phyloP scores from a whole-genome alignment of 2,113 vertebrate species.

The Cheirogaleus medius region DNA sequence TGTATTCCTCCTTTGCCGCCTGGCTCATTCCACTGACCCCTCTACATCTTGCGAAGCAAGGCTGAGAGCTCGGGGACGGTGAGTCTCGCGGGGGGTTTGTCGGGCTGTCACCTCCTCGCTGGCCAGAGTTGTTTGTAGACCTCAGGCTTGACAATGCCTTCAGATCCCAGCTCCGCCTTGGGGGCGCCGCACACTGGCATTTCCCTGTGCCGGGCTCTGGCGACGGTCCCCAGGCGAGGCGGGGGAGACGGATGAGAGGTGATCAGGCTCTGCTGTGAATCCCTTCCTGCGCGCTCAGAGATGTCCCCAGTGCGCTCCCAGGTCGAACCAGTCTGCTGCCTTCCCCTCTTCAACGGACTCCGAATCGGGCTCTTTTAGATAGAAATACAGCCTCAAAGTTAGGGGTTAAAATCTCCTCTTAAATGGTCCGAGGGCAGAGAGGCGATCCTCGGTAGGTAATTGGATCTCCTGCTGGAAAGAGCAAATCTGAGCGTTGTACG shows the following conservation, averaged over 20 bases:
- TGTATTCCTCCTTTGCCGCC: fast-evolving
- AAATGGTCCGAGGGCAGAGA: slow-evolving; percentile 21
- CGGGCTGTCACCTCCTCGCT: neutral
- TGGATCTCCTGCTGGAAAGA: slow-evolving; percentile 55
- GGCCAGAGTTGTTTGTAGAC: neutral
- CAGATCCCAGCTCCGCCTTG: neutral
- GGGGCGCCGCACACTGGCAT: neutral
- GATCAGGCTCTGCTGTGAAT: neutral
- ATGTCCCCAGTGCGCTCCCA: neutral
- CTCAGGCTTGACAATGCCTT: neutral
- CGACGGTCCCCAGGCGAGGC: neutral
- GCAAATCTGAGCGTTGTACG: slow-evolving; percentile 42
- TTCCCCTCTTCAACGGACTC: neutral
- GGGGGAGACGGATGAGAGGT: neutral
- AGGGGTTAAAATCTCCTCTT: slow-evolving; percentile 58
- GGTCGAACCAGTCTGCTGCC: neutral
- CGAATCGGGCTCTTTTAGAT: neutral
- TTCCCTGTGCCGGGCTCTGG: neutral
- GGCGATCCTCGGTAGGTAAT: slow-evolving; percentile 57
- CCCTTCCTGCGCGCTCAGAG: neutral
- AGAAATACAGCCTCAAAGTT: slow-evolving; percentile 49
- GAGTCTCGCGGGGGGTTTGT: neutral
- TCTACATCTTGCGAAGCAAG: neutral
- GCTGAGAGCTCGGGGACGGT: too few species aligned
- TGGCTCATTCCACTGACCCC: neutral